A percentile compares a stretch with the other conserved stretches of the same genome.
These are phyloP conservation scores for Nesometra sesokonis DNA, from an alignment of 35 echinoderm and acorn worm species.

Conservation along the genomic window DNA sequence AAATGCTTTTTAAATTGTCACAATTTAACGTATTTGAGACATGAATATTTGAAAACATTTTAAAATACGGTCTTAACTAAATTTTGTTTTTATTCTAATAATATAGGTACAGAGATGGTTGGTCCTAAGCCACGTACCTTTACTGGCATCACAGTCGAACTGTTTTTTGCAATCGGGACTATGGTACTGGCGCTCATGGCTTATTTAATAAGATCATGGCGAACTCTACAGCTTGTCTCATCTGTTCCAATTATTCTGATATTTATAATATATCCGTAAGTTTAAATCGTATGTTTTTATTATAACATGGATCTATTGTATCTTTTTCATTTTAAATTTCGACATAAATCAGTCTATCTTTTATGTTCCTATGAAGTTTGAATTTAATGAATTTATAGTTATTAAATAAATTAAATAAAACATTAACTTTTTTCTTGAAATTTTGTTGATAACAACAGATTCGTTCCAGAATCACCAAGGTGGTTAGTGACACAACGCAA, in stretches of 20 bases:
- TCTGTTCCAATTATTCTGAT: conserved; percentile 15
- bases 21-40: too few relatives aligned
- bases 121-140: conserved; percentile 37
- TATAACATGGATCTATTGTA: too few relatives aligned
- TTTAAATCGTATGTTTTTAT: background rate
- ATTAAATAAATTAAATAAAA: too few relatives aligned
- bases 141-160: conserved; percentile 27
- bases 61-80: too few relatives aligned
- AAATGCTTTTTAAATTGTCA: too few relatives aligned
- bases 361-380: too few relatives aligned
- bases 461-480: conserved; percentile 35
- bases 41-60: too few relatives aligned
- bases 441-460: background rate
- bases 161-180: conserved; percentile 52
- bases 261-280: conserved; percentile 59
- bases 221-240: conserved; percentile 30
- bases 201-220: conserved; percentile 72
- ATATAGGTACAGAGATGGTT: conserved; percentile 71
- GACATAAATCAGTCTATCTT: too few relatives aligned
- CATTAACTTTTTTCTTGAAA: too few relatives aligned
- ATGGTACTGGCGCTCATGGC: conserved; percentile 60
- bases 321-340: too few relatives aligned
- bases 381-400: too few relatives aligned
- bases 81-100: too few relatives aligned
- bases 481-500: conserved; percentile 25